phyloP scores from a whole-genome alignment of 2,113 vertebrate genomes.

The Dicaeum eximium region DNA sequence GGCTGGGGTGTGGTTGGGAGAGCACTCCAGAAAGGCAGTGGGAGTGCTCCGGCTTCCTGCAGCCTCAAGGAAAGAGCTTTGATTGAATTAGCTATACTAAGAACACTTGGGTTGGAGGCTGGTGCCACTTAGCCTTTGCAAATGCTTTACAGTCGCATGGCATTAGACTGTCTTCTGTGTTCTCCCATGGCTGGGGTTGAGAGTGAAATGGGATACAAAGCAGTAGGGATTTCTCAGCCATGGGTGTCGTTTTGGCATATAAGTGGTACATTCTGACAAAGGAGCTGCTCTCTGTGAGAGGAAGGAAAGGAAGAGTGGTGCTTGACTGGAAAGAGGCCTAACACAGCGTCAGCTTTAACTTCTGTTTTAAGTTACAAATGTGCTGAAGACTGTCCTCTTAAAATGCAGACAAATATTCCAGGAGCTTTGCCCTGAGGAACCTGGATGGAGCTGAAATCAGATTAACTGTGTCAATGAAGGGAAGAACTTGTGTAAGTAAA shows the following conservation, averaged over 20 bases:
- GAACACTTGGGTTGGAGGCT: not conserved
- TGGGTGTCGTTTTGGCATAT: not conserved
- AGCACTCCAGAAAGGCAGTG: not conserved
- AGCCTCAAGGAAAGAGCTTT: not conserved
- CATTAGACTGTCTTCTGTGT: not conserved
- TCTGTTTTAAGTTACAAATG: not conserved
- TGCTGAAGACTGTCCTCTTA: not conserved
- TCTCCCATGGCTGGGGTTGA: fast-evolving
- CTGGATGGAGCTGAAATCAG: not conserved
- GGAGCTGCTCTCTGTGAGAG: not conserved
- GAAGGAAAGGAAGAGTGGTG: not conserved
- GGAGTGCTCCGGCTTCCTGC: not conserved
- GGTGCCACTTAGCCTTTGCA: not conserved
- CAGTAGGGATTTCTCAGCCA: not conserved
- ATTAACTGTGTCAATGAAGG: not conserved
- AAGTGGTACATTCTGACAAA: not conserved
- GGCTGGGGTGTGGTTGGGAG: not conserved
- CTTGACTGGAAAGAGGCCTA: not conserved
- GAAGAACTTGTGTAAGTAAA: not conserved
- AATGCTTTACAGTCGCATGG: fast-evolving
- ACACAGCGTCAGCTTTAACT: not conserved
- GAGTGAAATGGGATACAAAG: not conserved
- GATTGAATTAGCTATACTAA: not conserved
- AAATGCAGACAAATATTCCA: not conserved
- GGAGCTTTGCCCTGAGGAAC: not conserved